Evolutionary conservation across 2,888 invertebrate species (phyloP), one percentile per base, ranked within the genome.

Genomic region (Halocaridina rubra): DNA sequence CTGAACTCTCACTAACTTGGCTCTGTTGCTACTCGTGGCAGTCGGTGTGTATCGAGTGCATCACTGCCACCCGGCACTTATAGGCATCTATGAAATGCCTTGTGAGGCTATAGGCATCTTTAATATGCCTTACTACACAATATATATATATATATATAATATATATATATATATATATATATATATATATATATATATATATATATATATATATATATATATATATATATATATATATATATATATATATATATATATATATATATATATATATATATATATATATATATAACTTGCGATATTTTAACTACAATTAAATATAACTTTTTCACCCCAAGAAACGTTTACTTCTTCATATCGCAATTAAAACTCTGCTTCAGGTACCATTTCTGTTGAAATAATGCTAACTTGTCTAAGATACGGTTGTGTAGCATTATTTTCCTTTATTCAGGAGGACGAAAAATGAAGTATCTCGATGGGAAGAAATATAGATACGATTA

Each of bases 401-500:
- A 30, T 10, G 19, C 29, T 16, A 22, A 30, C 71, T 30, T 32
- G 13, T 19, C 10, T n/a, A 19, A 10, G 30, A n/a, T 29, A n/a
- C 19, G 29, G 10, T 1, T 29, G 22, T 27, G 32, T n/a, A 10
- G 22, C 46, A 24, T 16, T 24, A 8, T 75, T 30, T 19, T 30
- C 32, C 29, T 13, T 16, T n/a, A 1, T 29, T 3, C 71, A 80
- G 80, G 19, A 2, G 71, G 82, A 4, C 24, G 19, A 0, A 82
- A 82, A 59, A 30, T 82, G 59, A 32, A 46, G 22, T 53, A 78
- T 67, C n/a, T 72, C 76, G 80, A 85, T 39, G 87, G 79, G 2
- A 69, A 69, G 33, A 64, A 64, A 7, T 85, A 82, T 74, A 39
- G 39, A 7, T 87, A 87, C 67, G 27, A 79, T 8, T 87, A 87